Conservation (phyloP, 2,888 invertebrate species). For the Adineta ricciae region DNA sequence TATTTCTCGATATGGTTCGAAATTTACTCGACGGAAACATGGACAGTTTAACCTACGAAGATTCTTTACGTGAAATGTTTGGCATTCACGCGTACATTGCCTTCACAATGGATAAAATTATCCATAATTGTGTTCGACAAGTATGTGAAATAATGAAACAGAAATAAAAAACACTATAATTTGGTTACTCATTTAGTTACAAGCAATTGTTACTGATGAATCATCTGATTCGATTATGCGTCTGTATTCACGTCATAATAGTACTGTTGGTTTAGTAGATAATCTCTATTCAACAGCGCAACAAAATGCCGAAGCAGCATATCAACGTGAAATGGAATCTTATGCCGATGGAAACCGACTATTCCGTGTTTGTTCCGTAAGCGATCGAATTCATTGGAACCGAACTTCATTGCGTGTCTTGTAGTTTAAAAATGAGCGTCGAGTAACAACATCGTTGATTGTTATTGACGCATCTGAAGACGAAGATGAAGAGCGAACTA, state of each 20-base stretch:
- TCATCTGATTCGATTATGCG: neutral
- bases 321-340: neutral
- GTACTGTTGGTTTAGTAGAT: neutral
- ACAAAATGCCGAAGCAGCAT: neutral
- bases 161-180: neutral
- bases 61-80: conserved; percentile 87
- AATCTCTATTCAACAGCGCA: neutral
- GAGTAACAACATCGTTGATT: neutral
- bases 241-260: neutral
- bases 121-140: conserved; percentile 73
- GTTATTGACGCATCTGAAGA: neutral
- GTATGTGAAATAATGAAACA: conserved; percentile 47
- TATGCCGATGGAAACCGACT: neutral
- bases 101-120: conserved; percentile 85
- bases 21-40: conserved; percentile 88
- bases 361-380: neutral
- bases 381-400: neutral
- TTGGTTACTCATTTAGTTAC: neutral
- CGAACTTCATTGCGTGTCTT: neutral
- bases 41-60: conserved; percentile 80
- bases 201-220: neutral
- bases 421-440: conserved; percentile 7
- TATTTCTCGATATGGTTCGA: conserved; percentile 83
- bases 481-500: neutral
- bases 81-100: conserved; percentile 91